These are phyloP conservation scores for Cecropterus lyciades DNA, from an alignment of 1,140 invertebrate genomes.

Conservation along the genomic window DNA sequence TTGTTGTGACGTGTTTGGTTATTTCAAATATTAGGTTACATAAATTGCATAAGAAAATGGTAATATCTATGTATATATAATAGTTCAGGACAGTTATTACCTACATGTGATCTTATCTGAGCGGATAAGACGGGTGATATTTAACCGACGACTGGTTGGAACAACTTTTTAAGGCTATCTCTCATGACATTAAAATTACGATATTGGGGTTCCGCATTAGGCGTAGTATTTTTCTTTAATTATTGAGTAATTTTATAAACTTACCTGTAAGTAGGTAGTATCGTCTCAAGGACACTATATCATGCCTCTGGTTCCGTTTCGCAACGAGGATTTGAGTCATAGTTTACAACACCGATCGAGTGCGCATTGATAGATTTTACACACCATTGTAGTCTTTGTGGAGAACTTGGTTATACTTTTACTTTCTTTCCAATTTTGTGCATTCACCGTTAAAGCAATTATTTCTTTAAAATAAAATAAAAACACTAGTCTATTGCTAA, in stretches of 20 bases:
- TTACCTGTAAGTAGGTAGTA: background rate
- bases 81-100: background rate
- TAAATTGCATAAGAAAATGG: slow-evolving; percentile 3
- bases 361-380: too few relatives aligned
- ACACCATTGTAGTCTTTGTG: too few relatives aligned
- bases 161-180: slow-evolving; percentile 9
- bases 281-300: too few relatives aligned
- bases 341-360: too few relatives aligned
- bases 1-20: background rate
- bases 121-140: background rate
- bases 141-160: slow-evolving; percentile 2
- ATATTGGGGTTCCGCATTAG: background rate
- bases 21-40: background rate
- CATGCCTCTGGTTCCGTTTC: too few relatives aligned
- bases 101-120: background rate
- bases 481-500: too few relatives aligned
- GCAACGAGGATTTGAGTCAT: too few relatives aligned
- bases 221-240: background rate
- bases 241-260: background rate
- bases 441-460: too few relatives aligned
- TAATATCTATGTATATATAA: background rate
- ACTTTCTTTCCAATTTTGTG: too few relatives aligned
- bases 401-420: too few relatives aligned
- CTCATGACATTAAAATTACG: slow-evolving; percentile 3
- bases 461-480: too few relatives aligned